A percentile compares a stretch with the other conserved stretches of the same genome.
phyloP scores from a whole-genome alignment of 2,888 invertebrate genomes.

The Smittia sp. region DNA sequence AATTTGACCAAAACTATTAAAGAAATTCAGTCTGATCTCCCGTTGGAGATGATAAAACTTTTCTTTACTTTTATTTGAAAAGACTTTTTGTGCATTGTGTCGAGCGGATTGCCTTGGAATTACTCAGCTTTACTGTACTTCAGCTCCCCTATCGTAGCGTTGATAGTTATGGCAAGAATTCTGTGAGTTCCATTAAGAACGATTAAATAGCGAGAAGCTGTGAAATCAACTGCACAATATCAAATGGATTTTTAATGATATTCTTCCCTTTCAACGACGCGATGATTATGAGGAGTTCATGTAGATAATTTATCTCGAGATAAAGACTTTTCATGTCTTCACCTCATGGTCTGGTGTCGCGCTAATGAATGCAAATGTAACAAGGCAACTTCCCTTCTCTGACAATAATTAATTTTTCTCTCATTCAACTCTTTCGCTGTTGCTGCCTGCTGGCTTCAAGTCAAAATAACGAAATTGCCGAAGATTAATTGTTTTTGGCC shows the following conservation, averaged over 20 bases:
- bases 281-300: neutral
- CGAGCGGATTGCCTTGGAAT: too few relatives aligned
- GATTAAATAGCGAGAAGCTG: conserved; percentile 1
- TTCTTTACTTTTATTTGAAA: too few relatives aligned
- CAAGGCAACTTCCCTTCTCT: neutral
- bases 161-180: too few relatives aligned
- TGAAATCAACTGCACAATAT: neutral
- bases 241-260: conserved; percentile 37
- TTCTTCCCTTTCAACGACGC: neutral
- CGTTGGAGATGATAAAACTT: too few relatives aligned
- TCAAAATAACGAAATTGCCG: neutral
- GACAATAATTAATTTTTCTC: conserved; percentile 20
- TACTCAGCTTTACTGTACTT: too few relatives aligned
- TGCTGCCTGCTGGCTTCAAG: neutral
- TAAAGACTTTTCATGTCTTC: neutral
- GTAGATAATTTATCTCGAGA: conserved; percentile 18
- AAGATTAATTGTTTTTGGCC: conserved; percentile 38
- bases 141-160: too few relatives aligned
- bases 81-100: too few relatives aligned
- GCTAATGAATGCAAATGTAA: too few relatives aligned
- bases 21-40: conserved; percentile 30
- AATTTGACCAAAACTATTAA: conserved; percentile 39
- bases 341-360: too few relatives aligned
- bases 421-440: conserved; percentile 2
- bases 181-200: neutral